Evolutionary conservation across 2,797 vertebrate genomes (phyloP).

Genomic region (Gobionotothen gibberifrons): DNA sequence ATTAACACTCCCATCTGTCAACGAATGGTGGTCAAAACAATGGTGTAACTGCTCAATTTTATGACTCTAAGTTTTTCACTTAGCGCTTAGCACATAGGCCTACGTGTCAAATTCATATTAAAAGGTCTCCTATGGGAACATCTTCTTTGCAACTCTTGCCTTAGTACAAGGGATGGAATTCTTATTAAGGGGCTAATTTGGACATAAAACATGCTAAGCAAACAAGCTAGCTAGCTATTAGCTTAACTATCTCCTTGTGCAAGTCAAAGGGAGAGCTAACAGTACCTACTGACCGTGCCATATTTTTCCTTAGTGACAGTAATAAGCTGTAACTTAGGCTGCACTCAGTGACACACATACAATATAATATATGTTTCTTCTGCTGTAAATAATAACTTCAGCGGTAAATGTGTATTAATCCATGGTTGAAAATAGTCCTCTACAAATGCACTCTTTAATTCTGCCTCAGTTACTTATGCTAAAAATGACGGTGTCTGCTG

Average conservation of each 20-base stretch:
- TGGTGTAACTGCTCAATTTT: conserved; percentile 7
- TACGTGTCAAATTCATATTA: conserved; percentile 12
- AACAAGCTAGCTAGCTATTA: not conserved
- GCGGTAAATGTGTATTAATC: not conserved
- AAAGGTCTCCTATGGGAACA: not conserved
- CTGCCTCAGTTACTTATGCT: not conserved
- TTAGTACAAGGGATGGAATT: not conserved
- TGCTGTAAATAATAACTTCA: not conserved
- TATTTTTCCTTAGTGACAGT: not conserved
- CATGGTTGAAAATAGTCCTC: not conserved
- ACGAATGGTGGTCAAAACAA: not conserved
- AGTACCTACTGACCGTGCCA: no score
- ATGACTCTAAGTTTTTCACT: conserved; percentile 4
- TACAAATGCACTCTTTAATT: conserved; percentile 5
- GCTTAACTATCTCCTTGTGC: not conserved
- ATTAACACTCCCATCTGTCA: no score
- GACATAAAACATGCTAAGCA: not conserved
- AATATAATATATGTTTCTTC: not conserved
- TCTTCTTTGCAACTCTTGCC: not conserved
- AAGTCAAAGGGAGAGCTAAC: not conserved
- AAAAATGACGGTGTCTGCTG: not conserved
- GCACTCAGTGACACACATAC: not conserved
- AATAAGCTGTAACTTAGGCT: not conserved
- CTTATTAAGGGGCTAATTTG: conserved; percentile 8
- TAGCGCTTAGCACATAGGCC: not conserved